phyloP scores from a whole-genome alignment of 2,113 vertebrate species.

The Lasiurus cinereus region DNA sequence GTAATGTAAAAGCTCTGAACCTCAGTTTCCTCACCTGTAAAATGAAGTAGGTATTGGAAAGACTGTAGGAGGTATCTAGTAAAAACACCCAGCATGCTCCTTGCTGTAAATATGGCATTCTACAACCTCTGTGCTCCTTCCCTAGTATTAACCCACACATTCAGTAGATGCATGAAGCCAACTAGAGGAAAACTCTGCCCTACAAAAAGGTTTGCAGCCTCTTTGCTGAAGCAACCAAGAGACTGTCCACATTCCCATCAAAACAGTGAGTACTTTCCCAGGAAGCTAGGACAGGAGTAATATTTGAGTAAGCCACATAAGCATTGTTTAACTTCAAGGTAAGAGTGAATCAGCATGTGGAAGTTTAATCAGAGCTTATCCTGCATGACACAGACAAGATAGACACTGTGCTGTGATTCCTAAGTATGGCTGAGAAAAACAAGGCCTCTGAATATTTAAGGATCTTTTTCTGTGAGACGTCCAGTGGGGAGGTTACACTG shows the following conservation, averaged over 20 bases:
- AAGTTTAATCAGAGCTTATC: neutral
- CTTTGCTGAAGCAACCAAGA: neutral
- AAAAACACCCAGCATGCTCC: neutral
- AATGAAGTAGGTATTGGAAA: neutral
- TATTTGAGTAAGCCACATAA: neutral
- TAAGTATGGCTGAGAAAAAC: neutral
- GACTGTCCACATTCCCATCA: neutral
- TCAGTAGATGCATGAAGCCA: neutral
- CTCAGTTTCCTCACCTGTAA: neutral
- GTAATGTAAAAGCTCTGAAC: neutral
- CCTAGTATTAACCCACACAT: neutral
- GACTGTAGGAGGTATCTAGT: neutral
- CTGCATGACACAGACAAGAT: neutral
- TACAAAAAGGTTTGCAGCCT: neutral
- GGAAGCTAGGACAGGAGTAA: neutral
- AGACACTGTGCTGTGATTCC: neutral
- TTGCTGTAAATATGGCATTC: rapidly evolving
- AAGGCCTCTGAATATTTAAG: neutral
- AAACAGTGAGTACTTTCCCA: neutral
- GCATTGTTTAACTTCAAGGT: neutral
- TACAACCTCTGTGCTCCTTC: neutral
- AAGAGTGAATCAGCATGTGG: neutral
- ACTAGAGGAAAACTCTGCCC: neutral
- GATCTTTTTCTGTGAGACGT: neutral
- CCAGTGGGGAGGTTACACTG: neutral